Evolutionary conservation across 2,888 invertebrate species (phyloP).

Genomic region (Rotaria socialis): DNA sequence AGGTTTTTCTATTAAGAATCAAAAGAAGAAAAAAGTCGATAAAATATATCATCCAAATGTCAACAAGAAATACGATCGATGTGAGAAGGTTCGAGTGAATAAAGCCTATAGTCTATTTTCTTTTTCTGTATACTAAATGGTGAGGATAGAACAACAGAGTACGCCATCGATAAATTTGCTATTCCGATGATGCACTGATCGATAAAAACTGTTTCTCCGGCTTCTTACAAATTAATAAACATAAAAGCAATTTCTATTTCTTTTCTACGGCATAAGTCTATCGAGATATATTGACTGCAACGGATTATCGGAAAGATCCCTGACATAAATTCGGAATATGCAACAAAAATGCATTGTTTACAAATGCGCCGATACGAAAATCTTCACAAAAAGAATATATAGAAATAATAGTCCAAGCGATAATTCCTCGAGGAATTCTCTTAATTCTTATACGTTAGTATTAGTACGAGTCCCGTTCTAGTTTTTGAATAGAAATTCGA

Average conservation of each 20-base stretch:
- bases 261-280: too few species aligned
- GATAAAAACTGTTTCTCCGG: not conserved
- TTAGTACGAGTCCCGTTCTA: too few species aligned
- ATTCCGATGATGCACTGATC: not conserved
- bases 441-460: too few species aligned
- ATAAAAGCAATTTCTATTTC: not conserved
- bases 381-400: too few species aligned
- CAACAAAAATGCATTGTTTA: too few species aligned
- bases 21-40: not conserved
- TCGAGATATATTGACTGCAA: too few species aligned
- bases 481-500: too few species aligned
- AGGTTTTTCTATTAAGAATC: not conserved
- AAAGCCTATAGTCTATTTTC: not conserved
- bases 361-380: too few species aligned
- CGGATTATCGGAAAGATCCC: too few species aligned
- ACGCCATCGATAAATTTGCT: not conserved
- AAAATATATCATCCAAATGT: not conserved
- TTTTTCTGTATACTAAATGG: not conserved
- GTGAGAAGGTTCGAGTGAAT: not conserved
- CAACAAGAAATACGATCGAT: constrained; percentile 4
- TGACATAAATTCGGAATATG: too few species aligned
- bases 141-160: not conserved
- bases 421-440: too few species aligned
- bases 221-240: not conserved
- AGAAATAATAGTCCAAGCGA: too few species aligned